These are phyloP conservation scores for Agrilus mali DNA, from an alignment of 2,888 invertebrate genomes.

Conservation along the genomic window DNA sequence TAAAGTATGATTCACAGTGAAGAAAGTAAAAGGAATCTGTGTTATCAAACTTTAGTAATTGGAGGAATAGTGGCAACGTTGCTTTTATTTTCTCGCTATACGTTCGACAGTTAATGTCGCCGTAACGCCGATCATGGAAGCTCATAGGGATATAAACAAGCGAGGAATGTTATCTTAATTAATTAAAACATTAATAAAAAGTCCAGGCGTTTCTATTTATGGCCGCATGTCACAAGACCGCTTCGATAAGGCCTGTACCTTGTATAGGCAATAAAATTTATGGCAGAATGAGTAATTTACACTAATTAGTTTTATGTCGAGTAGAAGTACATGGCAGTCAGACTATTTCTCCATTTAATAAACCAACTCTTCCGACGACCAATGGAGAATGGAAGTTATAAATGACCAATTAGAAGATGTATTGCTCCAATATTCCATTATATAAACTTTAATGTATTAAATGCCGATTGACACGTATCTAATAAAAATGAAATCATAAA, in stretches of 20 bases:
- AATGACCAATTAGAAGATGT: too few species aligned
- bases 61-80: too few species aligned
- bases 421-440: too few species aligned
- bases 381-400: too few species aligned
- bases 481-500: too few species aligned
- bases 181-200: slow-evolving; percentile 9
- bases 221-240: slow-evolving; percentile 10
- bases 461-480: too few species aligned
- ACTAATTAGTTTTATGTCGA: slow-evolving; percentile 23
- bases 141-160: slow-evolving; percentile 7
- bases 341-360: slow-evolving; percentile 5
- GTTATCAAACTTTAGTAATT: too few species aligned
- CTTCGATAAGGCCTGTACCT: slow-evolving; percentile 17
- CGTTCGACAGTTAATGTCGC: too few species aligned
- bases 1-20: too few species aligned
- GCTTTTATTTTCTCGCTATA: too few species aligned
- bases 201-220: slow-evolving; percentile 1
- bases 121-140: not conserved
- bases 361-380: slow-evolving; percentile 3
- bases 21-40: too few species aligned
- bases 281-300: slow-evolving; percentile 25
- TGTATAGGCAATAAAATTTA: slow-evolving; percentile 24
- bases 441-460: too few species aligned
- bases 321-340: slow-evolving; percentile 13
- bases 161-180: slow-evolving; percentile 9